phyloP scores from a whole-genome alignment of 2,888 invertebrate species.

The Drosophila cracens region DNA sequence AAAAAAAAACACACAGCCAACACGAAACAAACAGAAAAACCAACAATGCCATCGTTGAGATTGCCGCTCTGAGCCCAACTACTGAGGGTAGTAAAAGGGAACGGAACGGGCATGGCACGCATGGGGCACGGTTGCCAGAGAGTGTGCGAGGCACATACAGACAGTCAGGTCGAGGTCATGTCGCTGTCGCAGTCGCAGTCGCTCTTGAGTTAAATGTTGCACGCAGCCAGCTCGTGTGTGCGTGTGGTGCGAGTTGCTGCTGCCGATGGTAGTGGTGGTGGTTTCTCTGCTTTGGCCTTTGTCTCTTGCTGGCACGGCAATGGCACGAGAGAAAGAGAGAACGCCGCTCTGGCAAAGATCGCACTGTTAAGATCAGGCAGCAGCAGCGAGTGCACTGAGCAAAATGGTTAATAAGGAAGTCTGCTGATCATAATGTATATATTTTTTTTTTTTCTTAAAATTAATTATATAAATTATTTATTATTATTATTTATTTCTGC shows the following conservation, averaged over 20 bases:
- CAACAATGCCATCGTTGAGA: constrained; percentile 66
- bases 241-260: constrained; percentile 40
- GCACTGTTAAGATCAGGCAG: constrained; percentile 37
- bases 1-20: constrained; percentile 38
- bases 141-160: constrained; percentile 62
- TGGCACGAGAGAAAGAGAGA: constrained; percentile 64
- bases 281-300: constrained; percentile 53
- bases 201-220: constrained; percentile 41
- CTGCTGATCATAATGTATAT: background rate
- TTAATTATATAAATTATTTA: background rate
- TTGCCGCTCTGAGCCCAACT: constrained; percentile 48
- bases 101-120: constrained; percentile 74
- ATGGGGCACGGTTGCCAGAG: constrained; percentile 71
- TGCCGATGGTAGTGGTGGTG: constrained; percentile 49
- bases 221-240: constrained; percentile 67
- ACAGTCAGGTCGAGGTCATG: constrained; percentile 73
- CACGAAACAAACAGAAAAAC: constrained; percentile 38
- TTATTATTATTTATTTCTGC: background rate
- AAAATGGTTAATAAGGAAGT: background rate
- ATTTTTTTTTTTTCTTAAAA: background rate
- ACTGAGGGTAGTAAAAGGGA: constrained; percentile 65
- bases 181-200: constrained; percentile 43
- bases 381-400: constrained; percentile 34
- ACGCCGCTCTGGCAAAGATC: constrained; percentile 30
- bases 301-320: constrained; percentile 53